A percentile compares a stretch with the other conserved stretches of the same genome.
phyloP scores from a whole-genome alignment of 2,888 invertebrate species.

The Megamerina dolium region DNA sequence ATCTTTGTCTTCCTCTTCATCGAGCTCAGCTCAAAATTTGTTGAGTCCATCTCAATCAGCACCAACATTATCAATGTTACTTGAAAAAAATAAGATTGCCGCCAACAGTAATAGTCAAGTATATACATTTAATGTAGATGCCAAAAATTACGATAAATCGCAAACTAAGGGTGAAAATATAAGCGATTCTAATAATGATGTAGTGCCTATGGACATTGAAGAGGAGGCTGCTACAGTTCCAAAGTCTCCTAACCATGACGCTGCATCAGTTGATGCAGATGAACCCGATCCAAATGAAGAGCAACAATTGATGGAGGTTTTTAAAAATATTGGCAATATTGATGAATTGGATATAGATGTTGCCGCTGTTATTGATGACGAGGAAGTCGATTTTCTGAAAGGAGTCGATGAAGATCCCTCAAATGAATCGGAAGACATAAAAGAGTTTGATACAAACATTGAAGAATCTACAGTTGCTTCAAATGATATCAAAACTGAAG shows the following conservation, averaged over 20 bases:
- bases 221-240: slow-evolving; percentile 20
- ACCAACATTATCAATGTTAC: slow-evolving; percentile 67
- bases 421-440: slow-evolving; percentile 7
- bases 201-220: slow-evolving; percentile 28
- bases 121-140: neutral
- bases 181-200: slow-evolving; percentile 23
- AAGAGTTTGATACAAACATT: slow-evolving; percentile 21
- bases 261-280: slow-evolving; percentile 21
- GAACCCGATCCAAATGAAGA: slow-evolving; percentile 41
- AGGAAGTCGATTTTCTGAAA: slow-evolving; percentile 43
- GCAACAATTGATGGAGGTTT: slow-evolving; percentile 44
- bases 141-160: neutral
- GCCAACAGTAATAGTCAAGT: slow-evolving; percentile 8
- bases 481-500: slow-evolving; percentile 13
- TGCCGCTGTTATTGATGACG: slow-evolving; percentile 41
- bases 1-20: slow-evolving; percentile 2
- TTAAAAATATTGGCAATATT: slow-evolving; percentile 46
- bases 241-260: neutral
- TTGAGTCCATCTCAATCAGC: slow-evolving; percentile 63
- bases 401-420: slow-evolving; percentile 28
- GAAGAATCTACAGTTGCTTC: slow-evolving; percentile 8
- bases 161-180: neutral
- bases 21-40: slow-evolving; percentile 35
- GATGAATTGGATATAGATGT: slow-evolving; percentile 45
- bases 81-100: slow-evolving; percentile 53